Conservation (phyloP, 1,140 invertebrate genomes). For the Vollenhovia emeryi region DNA sequence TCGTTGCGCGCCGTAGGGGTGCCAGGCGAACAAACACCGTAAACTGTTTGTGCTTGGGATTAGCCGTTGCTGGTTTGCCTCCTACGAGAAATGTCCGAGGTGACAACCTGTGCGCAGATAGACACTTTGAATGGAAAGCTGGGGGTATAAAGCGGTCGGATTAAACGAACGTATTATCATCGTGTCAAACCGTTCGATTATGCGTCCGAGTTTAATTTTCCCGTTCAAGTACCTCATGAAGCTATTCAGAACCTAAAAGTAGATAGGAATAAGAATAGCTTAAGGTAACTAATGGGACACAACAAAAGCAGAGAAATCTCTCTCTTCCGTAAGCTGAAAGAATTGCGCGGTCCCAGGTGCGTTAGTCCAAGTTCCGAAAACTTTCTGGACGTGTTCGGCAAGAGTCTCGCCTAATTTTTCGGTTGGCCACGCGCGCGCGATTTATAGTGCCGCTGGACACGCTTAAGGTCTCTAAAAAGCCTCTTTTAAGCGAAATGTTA, state of each 20-base stretch:
- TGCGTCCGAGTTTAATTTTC: background rate
- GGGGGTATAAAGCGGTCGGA: background rate
- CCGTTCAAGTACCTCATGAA: background rate
- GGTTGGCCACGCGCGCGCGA: slow-evolving; percentile 56
- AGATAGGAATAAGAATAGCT: background rate
- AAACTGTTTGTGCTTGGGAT: slow-evolving; percentile 83
- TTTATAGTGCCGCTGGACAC: slow-evolving; percentile 27
- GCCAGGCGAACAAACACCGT: slow-evolving; percentile 79
- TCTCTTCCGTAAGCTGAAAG: slow-evolving; percentile 17
- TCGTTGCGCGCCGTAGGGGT: slow-evolving; percentile 39
- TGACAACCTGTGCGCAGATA: slow-evolving; percentile 53
- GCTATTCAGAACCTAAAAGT: background rate
- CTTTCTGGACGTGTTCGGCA: slow-evolving; percentile 63
- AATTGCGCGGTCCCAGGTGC: slow-evolving; percentile 70
- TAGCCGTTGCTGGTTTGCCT: slow-evolving; percentile 77
- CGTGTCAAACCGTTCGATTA: background rate
- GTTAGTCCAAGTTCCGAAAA: slow-evolving; percentile 70
- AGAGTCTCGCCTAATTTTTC: slow-evolving; percentile 55
- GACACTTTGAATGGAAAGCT: background rate
- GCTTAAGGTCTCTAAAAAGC: no score
- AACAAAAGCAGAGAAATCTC: background rate
- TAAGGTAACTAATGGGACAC: background rate
- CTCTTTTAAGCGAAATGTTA: slow-evolving; percentile 8
- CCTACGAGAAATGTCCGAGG: slow-evolving; percentile 66
- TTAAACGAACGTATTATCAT: background rate